phyloP scores from a whole-genome alignment of 2,888 invertebrate species.

The Metellina segmentata region DNA sequence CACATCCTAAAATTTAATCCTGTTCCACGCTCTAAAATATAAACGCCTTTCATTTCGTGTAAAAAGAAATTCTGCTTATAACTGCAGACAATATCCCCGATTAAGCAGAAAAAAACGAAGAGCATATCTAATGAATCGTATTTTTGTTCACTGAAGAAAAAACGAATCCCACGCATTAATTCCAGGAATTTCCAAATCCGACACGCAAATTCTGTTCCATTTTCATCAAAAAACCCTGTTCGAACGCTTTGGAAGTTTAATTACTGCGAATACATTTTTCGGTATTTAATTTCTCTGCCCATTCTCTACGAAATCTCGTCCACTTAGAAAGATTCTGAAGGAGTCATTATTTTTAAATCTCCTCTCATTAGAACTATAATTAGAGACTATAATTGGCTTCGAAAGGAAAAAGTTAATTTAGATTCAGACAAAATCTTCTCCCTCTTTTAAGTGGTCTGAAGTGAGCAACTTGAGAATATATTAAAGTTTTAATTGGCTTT shows the following conservation, averaged over 20 bases:
- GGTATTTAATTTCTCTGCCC: background rate
- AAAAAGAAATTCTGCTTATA: background rate
- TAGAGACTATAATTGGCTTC: slow-evolving; percentile 21
- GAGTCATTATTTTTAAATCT: slow-evolving; percentile 29
- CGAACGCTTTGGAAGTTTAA: background rate
- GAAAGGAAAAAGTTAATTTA: slow-evolving; percentile 13
- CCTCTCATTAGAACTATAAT: slow-evolving; percentile 11
- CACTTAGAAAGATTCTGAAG: slow-evolving; percentile 13
- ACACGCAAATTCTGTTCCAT: background rate
- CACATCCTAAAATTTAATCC: background rate
- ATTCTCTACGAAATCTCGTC: background rate
- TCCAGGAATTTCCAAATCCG: background rate
- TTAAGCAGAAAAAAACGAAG: background rate
- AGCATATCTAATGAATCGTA: background rate
- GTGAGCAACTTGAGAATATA: background rate
- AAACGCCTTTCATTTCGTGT: background rate
- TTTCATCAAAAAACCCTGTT: background rate
- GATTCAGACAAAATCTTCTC: background rate
- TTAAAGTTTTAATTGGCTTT: slow-evolving; percentile 23
- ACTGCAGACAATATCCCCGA: background rate
- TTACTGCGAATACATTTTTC: background rate
- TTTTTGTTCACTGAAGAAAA: background rate
- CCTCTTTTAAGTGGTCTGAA: background rate
- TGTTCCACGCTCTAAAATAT: background rate
- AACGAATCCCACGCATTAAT: background rate